phyloP scores from a whole-genome alignment of 2,888 invertebrate species.

The Lithophane socia region DNA sequence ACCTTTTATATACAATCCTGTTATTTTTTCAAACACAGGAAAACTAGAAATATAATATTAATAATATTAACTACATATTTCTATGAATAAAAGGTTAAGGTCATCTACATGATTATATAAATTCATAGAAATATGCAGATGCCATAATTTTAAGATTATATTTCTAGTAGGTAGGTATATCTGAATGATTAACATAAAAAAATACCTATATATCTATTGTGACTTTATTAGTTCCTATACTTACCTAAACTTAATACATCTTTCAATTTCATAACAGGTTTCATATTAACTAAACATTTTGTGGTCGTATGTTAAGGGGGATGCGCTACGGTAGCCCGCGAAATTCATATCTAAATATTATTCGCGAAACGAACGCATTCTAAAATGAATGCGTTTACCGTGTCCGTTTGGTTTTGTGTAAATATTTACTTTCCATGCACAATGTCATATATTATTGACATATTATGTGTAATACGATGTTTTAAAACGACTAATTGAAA shows the following conservation, averaged over 20 bases:
- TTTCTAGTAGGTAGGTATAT: not conserved
- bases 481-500: not conserved
- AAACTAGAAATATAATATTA: not conserved
- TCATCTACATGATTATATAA: not conserved
- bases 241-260: not conserved
- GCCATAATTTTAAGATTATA: not conserved
- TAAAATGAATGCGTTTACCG: too few relatives aligned
- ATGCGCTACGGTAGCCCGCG: not conserved
- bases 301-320: constrained; percentile 31
- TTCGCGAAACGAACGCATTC: too few relatives aligned
- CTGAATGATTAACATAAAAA: constrained; percentile 8
- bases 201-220: not conserved
- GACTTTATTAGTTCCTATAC: not conserved
- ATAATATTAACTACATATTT: not conserved
- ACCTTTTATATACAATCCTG: not conserved
- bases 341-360: not conserved
- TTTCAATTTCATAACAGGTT: constrained; percentile 22
- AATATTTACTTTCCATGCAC: too few relatives aligned
- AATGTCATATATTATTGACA: constrained; percentile 15
- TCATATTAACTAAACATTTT: constrained; percentile 43
- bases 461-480: not conserved
- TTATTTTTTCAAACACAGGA: not conserved
- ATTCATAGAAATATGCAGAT: not conserved
- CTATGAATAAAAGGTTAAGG: not conserved
- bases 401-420: too few relatives aligned